Evolutionary conservation across 2,113 vertebrate genomes (phyloP).

Genomic region (Eulemur rufifrons): DNA sequence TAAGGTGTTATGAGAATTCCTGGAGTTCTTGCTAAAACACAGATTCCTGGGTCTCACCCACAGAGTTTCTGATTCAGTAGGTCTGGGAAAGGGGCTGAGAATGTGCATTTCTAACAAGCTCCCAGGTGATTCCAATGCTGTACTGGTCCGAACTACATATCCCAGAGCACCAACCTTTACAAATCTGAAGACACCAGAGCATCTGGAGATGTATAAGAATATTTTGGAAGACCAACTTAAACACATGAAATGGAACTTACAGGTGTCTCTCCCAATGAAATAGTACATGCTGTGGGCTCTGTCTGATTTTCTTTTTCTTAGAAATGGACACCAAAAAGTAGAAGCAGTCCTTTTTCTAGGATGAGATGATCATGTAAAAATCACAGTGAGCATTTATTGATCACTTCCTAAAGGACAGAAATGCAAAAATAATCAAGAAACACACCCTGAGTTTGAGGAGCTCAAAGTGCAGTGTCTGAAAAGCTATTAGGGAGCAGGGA

Average conservation of each 20-base stretch:
- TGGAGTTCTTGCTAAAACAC: neutral
- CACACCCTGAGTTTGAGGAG: neutral
- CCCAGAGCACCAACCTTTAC: neutral
- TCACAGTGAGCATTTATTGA: neutral
- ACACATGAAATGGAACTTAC: neutral
- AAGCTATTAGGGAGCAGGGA: neutral
- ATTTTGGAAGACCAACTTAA: neutral
- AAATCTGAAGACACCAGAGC: neutral
- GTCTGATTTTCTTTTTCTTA: neutral
- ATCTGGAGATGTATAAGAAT: neutral
- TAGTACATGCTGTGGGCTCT: neutral
- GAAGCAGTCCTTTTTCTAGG: neutral
- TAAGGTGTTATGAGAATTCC: neutral
- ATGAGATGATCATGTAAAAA: neutral
- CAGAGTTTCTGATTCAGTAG: neutral
- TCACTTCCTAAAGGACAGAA: neutral
- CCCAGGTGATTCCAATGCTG: no score
- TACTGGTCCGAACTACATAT: neutral
- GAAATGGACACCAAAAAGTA: neutral
- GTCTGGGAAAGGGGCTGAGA: neutral
- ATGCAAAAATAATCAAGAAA: neutral
- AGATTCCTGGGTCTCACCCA: neutral
- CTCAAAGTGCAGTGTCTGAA: neutral
- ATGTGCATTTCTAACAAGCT: neutral
- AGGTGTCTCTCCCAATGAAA: neutral